A percentile compares a stretch with the other conserved stretches of the same genome.
phyloP scores from a whole-genome alignment of 2,113 vertebrate species.

The Spheniscus mendiculus region DNA sequence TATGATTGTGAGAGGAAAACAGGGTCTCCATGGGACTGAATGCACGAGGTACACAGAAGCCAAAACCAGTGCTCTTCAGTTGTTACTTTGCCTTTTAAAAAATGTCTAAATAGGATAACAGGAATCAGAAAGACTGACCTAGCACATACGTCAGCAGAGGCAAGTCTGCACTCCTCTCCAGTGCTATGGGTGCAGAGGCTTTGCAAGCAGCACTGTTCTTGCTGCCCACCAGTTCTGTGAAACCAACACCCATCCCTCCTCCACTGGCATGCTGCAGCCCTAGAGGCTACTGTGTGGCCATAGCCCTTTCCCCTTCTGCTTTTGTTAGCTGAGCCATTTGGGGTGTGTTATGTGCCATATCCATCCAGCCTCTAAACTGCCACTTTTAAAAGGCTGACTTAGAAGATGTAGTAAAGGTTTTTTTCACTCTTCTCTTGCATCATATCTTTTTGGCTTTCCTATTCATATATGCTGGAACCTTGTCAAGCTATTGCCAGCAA shows the following conservation, averaged over 20 bases:
- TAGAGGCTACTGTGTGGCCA: background rate
- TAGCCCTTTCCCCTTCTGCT: background rate
- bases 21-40: background rate
- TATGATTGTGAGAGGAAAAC: background rate
- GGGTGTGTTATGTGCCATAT: background rate
- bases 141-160: background rate
- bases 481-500: background rate
- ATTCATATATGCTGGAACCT: background rate
- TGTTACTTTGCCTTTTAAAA: background rate
- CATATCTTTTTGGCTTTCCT: background rate
- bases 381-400: background rate
- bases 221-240: background rate
- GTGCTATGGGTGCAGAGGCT: background rate
- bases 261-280: background rate
- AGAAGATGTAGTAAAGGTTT: background rate
- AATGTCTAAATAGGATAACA: background rate
- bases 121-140: background rate
- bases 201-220: background rate
- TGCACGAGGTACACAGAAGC: background rate
- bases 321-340: background rate
- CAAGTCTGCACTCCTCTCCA: background rate
- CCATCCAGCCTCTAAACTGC: background rate
- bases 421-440: background rate
- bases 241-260: background rate
- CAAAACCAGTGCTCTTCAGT: background rate